These are phyloP conservation scores for Mesoligia furuncula DNA, from an alignment of 2,888 invertebrate genomes.

Conservation along the genomic window DNA sequence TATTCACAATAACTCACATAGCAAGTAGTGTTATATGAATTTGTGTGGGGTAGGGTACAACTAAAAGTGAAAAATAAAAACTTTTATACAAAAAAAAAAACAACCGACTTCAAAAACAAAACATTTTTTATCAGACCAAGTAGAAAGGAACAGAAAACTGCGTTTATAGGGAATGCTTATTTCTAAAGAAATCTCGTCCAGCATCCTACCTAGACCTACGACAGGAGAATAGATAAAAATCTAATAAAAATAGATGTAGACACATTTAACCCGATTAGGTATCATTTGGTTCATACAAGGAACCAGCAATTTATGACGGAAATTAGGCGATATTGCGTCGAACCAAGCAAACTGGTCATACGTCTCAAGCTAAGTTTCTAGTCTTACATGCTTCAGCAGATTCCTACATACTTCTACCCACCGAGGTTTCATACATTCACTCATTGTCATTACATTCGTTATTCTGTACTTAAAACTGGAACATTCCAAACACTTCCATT, in stretches of 20 bases:
- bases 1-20: too few relatives aligned
- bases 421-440: not conserved
- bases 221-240: not conserved
- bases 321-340: not conserved
- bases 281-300: not conserved
- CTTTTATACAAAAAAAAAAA: too few relatives aligned
- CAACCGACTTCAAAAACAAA: too few relatives aligned
- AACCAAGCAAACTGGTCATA: not conserved
- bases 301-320: not conserved
- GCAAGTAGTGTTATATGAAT: too few relatives aligned
- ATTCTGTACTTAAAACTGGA: not conserved
- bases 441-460: not conserved
- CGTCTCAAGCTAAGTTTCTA: not conserved
- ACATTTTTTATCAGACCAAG: not conserved
- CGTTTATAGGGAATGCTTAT: not conserved
- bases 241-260: not conserved
- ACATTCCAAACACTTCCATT: not conserved
- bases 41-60: too few relatives aligned
- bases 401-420: not conserved
- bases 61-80: too few relatives aligned
- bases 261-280: not conserved
- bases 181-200: not conserved
- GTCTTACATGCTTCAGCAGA: not conserved
- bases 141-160: not conserved
- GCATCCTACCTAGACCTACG: too few relatives aligned